Evolutionary conservation across 2,888 invertebrate genomes (phyloP).

Genomic region (Hyles lineata): DNA sequence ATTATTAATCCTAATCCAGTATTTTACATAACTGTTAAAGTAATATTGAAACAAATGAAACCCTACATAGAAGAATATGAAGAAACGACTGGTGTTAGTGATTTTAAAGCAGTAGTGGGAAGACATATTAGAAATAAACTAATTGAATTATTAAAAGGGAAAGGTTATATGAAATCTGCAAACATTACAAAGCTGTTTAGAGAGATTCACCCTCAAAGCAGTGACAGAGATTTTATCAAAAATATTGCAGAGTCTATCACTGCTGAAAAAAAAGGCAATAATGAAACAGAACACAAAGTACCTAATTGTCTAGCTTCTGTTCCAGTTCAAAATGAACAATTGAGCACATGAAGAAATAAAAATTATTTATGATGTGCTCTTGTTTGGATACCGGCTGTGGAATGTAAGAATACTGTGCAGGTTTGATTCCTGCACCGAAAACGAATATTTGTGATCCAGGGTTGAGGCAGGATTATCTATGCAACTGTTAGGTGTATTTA

Average conservation of each 20-base stretch:
- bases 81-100: not conserved
- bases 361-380: too few species aligned
- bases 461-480: too few species aligned
- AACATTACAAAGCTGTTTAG: slow-evolving; percentile 6
- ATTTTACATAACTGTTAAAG: slow-evolving; percentile 2
- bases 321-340: not conserved
- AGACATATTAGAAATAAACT: not conserved
- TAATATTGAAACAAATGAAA: not conserved
- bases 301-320: too few species aligned
- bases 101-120: not conserved
- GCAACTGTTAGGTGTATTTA: too few species aligned
- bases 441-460: too few species aligned
- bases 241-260: not conserved
- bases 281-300: too few species aligned
- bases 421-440: too few species aligned
- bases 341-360: too few species aligned
- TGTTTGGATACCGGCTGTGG: too few species aligned
- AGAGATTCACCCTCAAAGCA: not conserved
- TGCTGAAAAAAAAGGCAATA: too few species aligned
- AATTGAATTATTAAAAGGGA: not conserved
- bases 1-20: not conserved
- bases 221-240: not conserved
- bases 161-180: slow-evolving; percentile 9
- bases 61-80: not conserved
- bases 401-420: too few species aligned